phyloP scores from a whole-genome alignment of 2,888 invertebrate species.

The Lypha dubia region DNA sequence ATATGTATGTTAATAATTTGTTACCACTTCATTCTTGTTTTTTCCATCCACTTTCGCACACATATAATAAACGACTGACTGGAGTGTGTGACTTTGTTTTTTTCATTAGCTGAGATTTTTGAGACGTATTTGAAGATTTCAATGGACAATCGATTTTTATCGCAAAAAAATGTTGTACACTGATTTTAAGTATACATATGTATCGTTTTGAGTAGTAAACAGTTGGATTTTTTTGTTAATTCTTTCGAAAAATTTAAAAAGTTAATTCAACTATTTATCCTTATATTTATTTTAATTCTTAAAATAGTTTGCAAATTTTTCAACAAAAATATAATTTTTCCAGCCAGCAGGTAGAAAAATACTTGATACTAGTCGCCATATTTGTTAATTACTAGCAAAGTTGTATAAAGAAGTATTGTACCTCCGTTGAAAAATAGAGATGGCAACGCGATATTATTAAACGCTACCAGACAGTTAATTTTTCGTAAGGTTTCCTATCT shows the following conservation, averaged over 20 bases:
- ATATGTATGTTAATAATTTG: constrained; percentile 38
- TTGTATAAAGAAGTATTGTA: constrained; percentile 40
- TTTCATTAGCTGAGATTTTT: constrained; percentile 61
- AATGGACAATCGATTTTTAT: constrained; percentile 80
- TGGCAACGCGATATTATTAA: constrained; percentile 6
- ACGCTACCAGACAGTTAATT: not conserved
- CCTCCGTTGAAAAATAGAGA: not conserved
- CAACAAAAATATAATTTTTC: constrained; percentile 55
- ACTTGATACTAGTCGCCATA: constrained; percentile 74
- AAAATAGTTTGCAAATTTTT: constrained; percentile 44
- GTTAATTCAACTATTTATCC: constrained; percentile 2
- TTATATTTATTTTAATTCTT: constrained; percentile 39
- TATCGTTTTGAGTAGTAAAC: constrained; percentile 7
- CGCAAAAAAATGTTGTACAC: constrained; percentile 57
- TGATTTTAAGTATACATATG: constrained; percentile 46
- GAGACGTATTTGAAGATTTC: constrained; percentile 75
- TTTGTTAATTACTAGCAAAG: constrained; percentile 71
- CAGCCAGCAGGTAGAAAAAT: constrained; percentile 73
- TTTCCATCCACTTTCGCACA: constrained; percentile 66
- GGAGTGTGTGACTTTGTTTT: constrained; percentile 49
- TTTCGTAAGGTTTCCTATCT: not conserved
- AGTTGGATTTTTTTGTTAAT: constrained; percentile 44
- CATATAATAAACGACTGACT: constrained; percentile 70
- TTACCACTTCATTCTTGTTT: constrained; percentile 47
- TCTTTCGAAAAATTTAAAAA: constrained; percentile 18